These are phyloP conservation scores for Melipona quadrifasciata DNA, from an alignment of 1,140 invertebrate species.

Conservation along the genomic window DNA sequence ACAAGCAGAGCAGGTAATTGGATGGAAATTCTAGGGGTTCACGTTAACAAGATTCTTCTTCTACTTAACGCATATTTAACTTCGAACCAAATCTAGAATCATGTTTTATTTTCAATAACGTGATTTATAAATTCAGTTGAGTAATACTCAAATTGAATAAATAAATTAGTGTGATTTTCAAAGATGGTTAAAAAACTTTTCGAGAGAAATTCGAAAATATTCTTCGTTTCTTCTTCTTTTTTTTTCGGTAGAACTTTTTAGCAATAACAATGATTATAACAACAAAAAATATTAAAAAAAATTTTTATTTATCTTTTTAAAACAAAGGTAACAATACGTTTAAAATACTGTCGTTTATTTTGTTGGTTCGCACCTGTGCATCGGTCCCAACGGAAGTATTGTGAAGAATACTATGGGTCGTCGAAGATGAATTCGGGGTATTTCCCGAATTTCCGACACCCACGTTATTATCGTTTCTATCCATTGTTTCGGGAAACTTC, in stretches of 20 bases:
- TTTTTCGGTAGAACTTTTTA: neutral
- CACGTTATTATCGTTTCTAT: conserved; percentile 70
- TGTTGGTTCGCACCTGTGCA: conserved; percentile 66
- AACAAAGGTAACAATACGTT: neutral
- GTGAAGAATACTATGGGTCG: conserved; percentile 68
- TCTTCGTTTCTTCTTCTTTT: neutral
- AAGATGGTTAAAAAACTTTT: neutral
- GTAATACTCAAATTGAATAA: too few relatives aligned
- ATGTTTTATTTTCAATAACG: neutral
- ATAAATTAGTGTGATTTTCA: neutral
- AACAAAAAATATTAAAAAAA: neutral
- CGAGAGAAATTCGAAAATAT: neutral
- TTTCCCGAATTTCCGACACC: conserved; percentile 69
- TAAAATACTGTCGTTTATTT: neutral
- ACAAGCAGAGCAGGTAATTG: conserved; percentile 26
- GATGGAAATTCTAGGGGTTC: conserved; percentile 50
- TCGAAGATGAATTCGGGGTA: conserved; percentile 68
- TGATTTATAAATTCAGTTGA: too few relatives aligned
- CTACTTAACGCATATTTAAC: conserved; percentile 10
- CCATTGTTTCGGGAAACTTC: conserved; percentile 62
- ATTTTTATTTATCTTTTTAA: neutral
- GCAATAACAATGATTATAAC: neutral
- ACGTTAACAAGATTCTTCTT: conserved; percentile 36
- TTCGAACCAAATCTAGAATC: neutral
- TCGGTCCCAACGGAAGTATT: conserved; percentile 70